Base-by-base conservation (phyloP, 2,888 invertebrate species). In the Dromius quadrimaculatus region DNA sequence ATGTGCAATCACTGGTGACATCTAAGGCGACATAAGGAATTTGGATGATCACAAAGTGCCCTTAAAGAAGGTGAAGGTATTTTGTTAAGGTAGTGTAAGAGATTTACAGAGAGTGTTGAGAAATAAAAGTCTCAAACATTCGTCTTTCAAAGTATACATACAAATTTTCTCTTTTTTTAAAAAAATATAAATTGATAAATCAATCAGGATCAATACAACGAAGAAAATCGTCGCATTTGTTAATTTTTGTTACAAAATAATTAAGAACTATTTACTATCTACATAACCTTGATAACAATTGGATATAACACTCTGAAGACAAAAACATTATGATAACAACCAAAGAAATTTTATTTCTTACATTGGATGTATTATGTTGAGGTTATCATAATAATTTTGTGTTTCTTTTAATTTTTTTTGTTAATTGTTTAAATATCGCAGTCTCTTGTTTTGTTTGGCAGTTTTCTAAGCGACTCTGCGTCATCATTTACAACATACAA, bases 391-490 rank as follows among this genome's bases (percentile, higher is more conserved):
- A 82, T 82, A 82, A 77, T 80, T 82, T 82, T 81, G 81, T 79
- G 36, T 50, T 70, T 61, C 59, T 57, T 65, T 65, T 34, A 43
- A 32, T 68, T 78, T 75, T n/a, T n/a, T 81, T 81, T 82, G 81
- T 81, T 81, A 82, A 81, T 81, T 81, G 82, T 83, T 81, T 81
- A 76, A 75, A 77, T 78, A 83, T 83, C 82, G 83, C 83, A 83
- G 83, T 83, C 83, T 83, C 83, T 83, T 83, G 81, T 69, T 78
- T 76, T 76, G 75, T 77, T 76, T 75, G 66, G 41, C 47, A 70
- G 64, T 65, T 72, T 71, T 71, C 71, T 68, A 68, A 66, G 71
- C 65, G 71, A 68, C 71, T 23, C 71, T 61, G 72, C 71, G 36
- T 47, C 70, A 70, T 70, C 59, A 45, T 69, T 68, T 70, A 61